Conservation (phyloP, 2,888 invertebrate species). For the Monochamus alternatus region DNA sequence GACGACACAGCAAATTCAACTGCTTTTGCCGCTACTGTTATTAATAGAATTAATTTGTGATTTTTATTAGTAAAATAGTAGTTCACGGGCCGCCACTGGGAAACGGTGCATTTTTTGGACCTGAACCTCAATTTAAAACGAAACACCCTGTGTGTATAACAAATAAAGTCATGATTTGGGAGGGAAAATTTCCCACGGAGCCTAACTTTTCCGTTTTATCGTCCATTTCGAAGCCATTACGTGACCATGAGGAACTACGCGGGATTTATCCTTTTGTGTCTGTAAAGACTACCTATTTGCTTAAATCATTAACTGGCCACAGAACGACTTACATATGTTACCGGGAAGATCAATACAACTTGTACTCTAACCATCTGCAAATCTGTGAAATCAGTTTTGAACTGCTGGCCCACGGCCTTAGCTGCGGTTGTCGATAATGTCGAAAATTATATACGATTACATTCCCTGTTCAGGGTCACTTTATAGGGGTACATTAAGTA, state of each 20-base stretch:
- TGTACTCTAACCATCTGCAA: slow-evolving; percentile 24
- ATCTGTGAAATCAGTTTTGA: slow-evolving; percentile 19
- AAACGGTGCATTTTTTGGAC: too few relatives aligned
- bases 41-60: too few relatives aligned
- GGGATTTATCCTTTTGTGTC: slow-evolving; percentile 55
- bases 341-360: slow-evolving; percentile 38
- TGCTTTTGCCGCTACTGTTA: too few relatives aligned
- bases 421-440: neutral
- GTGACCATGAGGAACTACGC: slow-evolving; percentile 55
- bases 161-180: slow-evolving; percentile 23
- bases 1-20: too few relatives aligned
- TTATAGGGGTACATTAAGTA: slow-evolving; percentile 9
- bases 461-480: neutral
- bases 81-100: too few relatives aligned
- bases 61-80: too few relatives aligned
- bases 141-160: too few relatives aligned
- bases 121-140: too few relatives aligned
- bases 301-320: slow-evolving; percentile 47
- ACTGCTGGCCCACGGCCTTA: neutral
- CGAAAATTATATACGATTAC: slow-evolving; percentile 3
- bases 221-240: slow-evolving; percentile 39
- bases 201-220: slow-evolving; percentile 28
- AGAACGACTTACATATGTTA: slow-evolving; percentile 54
- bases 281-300: slow-evolving; percentile 18
- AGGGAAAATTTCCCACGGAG: slow-evolving; percentile 23